Evolutionary conservation across 2,113 vertebrate species (phyloP).

Genomic region (Halcyon senegalensis): DNA sequence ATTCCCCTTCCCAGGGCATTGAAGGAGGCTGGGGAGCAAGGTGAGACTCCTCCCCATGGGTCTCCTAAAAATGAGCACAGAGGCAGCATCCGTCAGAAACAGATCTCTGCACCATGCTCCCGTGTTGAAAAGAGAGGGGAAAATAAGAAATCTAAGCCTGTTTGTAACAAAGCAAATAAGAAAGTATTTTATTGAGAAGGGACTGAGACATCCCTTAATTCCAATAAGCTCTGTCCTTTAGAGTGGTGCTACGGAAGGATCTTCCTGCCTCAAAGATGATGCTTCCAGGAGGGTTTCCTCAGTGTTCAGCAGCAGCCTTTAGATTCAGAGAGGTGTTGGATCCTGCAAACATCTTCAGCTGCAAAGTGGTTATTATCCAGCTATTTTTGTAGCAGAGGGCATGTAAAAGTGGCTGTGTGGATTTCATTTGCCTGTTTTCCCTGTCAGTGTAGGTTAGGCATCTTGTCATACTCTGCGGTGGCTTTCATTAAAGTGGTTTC

Average conservation of each 20-base stretch:
- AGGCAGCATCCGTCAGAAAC: background rate
- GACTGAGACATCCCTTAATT: conserved; percentile 51
- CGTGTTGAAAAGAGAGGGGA: background rate
- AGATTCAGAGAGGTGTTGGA: conserved; percentile 4
- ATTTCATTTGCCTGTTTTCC: conserved; percentile 53
- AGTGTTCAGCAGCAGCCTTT: background rate
- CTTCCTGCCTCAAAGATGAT: conserved; percentile 35
- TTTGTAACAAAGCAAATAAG: conserved; percentile 49
- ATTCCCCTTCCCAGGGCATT: background rate
- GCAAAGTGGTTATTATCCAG: conserved; percentile 52
- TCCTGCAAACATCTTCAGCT: background rate
- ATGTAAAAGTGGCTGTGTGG: conserved; percentile 33
- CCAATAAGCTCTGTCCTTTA: conserved; percentile 53
- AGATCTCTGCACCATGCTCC: background rate
- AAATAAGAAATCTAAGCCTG: background rate
- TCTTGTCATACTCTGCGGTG: conserved; percentile 5
- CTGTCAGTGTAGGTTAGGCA: conserved; percentile 25
- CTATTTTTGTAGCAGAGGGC: conserved; percentile 40
- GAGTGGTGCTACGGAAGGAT: background rate
- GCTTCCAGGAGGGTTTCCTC: conserved; percentile 47
- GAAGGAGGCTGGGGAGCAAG: background rate
- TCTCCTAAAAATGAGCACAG: background rate
- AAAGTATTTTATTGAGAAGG: conserved; percentile 35
- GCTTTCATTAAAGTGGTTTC: conserved; percentile 63
- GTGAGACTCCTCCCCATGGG: background rate